Percentiles rank a stretch among this genome's conserved stretches.
Evolutionary conservation across 2,113 vertebrate genomes (phyloP).

Genomic region (Dicrurus megarhynchus): DNA sequence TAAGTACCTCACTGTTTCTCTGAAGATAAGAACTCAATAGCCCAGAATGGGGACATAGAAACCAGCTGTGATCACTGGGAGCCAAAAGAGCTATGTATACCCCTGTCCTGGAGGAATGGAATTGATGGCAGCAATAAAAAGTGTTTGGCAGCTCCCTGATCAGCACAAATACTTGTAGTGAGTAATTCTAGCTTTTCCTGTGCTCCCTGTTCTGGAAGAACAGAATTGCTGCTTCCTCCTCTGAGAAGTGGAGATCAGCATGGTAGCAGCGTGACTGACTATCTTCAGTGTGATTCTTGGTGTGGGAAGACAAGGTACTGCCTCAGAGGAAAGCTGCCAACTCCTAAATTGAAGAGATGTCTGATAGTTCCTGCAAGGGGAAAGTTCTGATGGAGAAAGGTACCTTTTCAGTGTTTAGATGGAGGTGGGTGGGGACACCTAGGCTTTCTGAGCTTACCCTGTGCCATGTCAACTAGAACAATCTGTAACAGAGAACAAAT

Average conservation of each 20-base stretch:
- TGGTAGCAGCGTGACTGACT: background rate
- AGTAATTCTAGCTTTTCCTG: slow-evolving; percentile 16
- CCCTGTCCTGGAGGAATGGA: background rate
- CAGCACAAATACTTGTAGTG: background rate
- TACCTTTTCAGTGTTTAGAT: background rate
- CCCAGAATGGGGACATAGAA: background rate
- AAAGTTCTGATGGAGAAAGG: background rate
- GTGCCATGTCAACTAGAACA: background rate
- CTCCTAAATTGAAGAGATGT: background rate
- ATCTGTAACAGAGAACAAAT: background rate
- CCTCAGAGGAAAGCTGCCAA: slow-evolving; percentile 3
- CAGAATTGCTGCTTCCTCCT: background rate
- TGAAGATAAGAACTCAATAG: slow-evolving; percentile 36
- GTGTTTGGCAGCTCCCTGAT: slow-evolving; percentile 31
- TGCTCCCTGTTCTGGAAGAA: slow-evolving; percentile 35
- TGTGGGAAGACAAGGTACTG: slow-evolving; percentile 1
- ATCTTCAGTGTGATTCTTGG: background rate
- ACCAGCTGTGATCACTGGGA: slow-evolving; percentile 10
- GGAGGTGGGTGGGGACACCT: background rate
- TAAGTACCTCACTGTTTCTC: slow-evolving; percentile 12
- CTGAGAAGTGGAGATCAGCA: background rate
- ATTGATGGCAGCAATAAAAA: slow-evolving; percentile 51
- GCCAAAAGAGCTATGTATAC: background rate
- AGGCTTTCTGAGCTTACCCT: background rate
- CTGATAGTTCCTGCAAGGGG: background rate